Conservation (phyloP, 2,888 invertebrate species). For the Taphrorychus bicolor region DNA sequence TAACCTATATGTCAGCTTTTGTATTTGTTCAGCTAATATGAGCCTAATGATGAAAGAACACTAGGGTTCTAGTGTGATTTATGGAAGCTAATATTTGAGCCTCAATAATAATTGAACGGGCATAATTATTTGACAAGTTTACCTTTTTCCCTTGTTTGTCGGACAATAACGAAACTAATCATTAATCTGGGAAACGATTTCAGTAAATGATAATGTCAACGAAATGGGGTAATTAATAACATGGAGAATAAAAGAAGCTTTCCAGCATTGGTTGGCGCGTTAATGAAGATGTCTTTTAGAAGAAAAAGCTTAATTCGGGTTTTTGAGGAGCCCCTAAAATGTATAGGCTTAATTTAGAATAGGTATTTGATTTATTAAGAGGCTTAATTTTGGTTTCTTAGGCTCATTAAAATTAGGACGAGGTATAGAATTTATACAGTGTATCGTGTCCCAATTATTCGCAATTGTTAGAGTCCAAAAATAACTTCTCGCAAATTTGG, state of each 20-base stretch:
- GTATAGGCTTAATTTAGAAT: too few relatives aligned
- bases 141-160: neutral
- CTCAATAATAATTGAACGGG: neutral
- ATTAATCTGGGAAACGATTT: neutral
- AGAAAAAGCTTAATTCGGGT: too few relatives aligned
- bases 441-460: too few relatives aligned
- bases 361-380: too few relatives aligned
- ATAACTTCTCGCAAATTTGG: too few relatives aligned
- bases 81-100: neutral
- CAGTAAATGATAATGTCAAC: neutral
- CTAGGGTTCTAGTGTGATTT: neutral
- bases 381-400: too few relatives aligned
- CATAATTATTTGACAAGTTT: conserved; percentile 4
- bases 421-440: too few relatives aligned
- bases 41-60: neutral
- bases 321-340: too few relatives aligned
- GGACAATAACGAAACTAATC: neutral
- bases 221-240: neutral
- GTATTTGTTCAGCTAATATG: neutral
- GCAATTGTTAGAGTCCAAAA: too few relatives aligned
- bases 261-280: too few relatives aligned
- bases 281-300: too few relatives aligned
- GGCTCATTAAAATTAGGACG: too few relatives aligned
- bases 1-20: neutral
- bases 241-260: neutral